A percentile compares a stretch with the other conserved stretches of the same genome.
phyloP scores from a whole-genome alignment of 2,888 invertebrate species.

The Cephus pulcher region DNA sequence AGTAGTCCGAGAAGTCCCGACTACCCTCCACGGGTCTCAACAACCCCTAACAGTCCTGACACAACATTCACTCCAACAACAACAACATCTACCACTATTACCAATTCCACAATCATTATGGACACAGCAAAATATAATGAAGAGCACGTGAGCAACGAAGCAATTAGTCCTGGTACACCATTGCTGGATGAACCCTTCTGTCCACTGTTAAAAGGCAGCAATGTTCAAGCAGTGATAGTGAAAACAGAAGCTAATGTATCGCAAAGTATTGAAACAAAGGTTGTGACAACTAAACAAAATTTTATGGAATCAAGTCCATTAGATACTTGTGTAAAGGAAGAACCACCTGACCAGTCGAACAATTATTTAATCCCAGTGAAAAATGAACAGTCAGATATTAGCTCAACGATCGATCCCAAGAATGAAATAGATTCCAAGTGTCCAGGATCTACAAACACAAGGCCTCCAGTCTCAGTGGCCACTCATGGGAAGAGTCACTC shows the following conservation, averaged over 20 bases:
- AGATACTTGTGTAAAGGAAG: constrained; percentile 37
- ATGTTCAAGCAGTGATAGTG: neutral
- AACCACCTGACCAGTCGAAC: constrained; percentile 32
- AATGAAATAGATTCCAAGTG: constrained; percentile 28
- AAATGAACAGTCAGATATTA: constrained; percentile 20
- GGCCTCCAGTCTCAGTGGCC: constrained; percentile 7
- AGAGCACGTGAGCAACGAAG: constrained; percentile 13
- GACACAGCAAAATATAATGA: constrained; percentile 40
- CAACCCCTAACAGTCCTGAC: constrained; percentile 49
- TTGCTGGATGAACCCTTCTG: constrained; percentile 29
- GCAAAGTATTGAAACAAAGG: neutral
- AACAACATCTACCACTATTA: constrained; percentile 13
- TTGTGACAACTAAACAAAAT: neutral
- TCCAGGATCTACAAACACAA: constrained; percentile 11
- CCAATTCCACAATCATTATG: constrained; percentile 22
- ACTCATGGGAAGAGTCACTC: constrained; percentile 42
- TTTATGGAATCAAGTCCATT: neutral
- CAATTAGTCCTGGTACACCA: constrained; percentile 30
- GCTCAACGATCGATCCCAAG: constrained; percentile 21
- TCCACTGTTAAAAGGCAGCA: neutral
- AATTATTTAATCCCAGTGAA: constrained; percentile 14
- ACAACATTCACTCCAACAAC: constrained; percentile 38
- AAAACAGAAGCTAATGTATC: neutral
- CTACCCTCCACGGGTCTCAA: constrained; percentile 57
- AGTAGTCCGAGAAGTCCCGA: constrained; percentile 62